These are phyloP conservation scores for Euwallacea similis DNA, from an alignment of 1,140 invertebrate genomes.

Conservation along the genomic window DNA sequence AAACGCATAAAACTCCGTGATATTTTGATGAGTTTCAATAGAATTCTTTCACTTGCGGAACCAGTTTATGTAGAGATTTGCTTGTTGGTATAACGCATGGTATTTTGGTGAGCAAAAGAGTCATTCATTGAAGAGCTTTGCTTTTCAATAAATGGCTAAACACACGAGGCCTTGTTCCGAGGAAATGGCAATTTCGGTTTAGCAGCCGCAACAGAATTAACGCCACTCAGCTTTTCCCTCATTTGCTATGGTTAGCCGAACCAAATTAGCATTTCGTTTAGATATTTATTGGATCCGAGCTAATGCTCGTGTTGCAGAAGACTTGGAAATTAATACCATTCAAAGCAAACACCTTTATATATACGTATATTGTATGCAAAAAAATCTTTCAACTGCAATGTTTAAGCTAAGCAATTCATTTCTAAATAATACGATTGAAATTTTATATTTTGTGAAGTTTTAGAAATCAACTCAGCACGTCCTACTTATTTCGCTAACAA, in stretches of 20 bases:
- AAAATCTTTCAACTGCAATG: neutral
- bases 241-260: neutral
- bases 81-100: neutral
- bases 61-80: neutral
- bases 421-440: too few species aligned
- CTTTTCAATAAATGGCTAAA: neutral
- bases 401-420: neutral
- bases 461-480: too few species aligned
- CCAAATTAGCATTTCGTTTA: conserved; percentile 1
- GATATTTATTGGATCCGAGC: neutral
- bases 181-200: neutral
- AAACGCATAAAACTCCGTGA: too few species aligned
- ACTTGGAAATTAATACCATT: neutral
- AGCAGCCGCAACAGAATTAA: conserved; percentile 2
- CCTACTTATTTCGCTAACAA: too few species aligned
- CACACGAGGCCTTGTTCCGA: neutral
- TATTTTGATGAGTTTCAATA: too few species aligned
- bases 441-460: too few species aligned
- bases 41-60: too few species aligned
- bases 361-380: too few species aligned
- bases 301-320: neutral
- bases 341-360: too few species aligned
- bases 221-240: neutral
- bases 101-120: neutral
- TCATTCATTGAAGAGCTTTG: too few species aligned